phyloP scores from a whole-genome alignment of 1,140 invertebrate genomes.

The Wiebesia pumilae region DNA sequence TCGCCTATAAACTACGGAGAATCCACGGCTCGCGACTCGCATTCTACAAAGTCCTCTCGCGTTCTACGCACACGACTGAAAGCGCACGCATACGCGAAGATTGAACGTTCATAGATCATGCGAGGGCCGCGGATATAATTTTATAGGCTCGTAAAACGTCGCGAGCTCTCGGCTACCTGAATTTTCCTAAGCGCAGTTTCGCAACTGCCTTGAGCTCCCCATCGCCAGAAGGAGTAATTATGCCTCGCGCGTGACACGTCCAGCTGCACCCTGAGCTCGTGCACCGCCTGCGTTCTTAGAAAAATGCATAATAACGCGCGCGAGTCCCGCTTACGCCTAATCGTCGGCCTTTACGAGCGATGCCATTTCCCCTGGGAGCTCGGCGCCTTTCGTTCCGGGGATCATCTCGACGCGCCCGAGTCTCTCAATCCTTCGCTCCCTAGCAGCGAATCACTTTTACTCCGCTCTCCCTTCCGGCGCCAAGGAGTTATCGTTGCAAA shows the following conservation, averaged over 20 bases:
- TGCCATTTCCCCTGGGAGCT: slow-evolving; percentile 4
- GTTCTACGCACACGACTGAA: neutral
- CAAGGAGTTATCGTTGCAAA: no score
- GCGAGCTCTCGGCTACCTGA: slow-evolving; percentile 45
- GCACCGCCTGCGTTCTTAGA: neutral
- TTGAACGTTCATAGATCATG: slow-evolving; percentile 51
- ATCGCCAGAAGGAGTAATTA: slow-evolving; percentile 7
- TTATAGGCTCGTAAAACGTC: slow-evolving; percentile 49
- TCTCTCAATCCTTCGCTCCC: neutral
- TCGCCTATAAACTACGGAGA: slow-evolving; percentile 29
- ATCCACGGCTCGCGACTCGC: neutral
- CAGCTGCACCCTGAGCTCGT: neutral
- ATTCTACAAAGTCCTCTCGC: neutral
- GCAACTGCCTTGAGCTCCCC: neutral
- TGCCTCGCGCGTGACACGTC: slow-evolving; percentile 23
- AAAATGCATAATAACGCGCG: neutral
- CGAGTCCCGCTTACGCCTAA: neutral
- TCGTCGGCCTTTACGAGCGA: slow-evolving; percentile 34
- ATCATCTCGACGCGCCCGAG: neutral
- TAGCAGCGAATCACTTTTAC: neutral
- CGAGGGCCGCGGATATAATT: slow-evolving; percentile 49
- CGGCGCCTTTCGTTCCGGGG: neutral
- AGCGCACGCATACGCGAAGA: neutral
- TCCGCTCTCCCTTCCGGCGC: neutral
- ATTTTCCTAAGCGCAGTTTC: slow-evolving; percentile 39